These are phyloP conservation scores for Pachliopta kotzebuea DNA, from an alignment of 2,888 invertebrate species.

Conservation along the genomic window DNA sequence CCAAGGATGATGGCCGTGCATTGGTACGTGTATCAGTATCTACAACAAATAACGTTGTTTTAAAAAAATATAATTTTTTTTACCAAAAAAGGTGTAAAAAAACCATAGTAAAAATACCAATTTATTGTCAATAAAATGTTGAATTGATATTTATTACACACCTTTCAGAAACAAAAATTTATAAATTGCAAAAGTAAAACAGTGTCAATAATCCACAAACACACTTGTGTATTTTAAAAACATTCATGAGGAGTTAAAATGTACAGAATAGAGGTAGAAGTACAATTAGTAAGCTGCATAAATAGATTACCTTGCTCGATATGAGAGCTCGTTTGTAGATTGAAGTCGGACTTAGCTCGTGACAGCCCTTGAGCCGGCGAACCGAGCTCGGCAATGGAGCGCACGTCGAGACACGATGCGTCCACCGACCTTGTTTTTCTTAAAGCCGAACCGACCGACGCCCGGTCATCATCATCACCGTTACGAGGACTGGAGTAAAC, in stretches of 20 bases:
- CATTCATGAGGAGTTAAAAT: too few relatives aligned
- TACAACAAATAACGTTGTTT: slow-evolving; percentile 32
- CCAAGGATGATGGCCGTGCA: slow-evolving; percentile 84
- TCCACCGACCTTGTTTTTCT: slow-evolving; percentile 94
- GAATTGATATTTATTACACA: too few relatives aligned
- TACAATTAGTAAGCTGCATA: too few relatives aligned
- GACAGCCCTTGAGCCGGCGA: slow-evolving; percentile 84
- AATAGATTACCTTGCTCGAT: slow-evolving; percentile 82
- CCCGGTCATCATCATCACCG: slow-evolving; percentile 86
- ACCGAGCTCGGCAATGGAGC: slow-evolving; percentile 84
- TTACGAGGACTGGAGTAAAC: slow-evolving; percentile 83
- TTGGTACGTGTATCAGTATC: slow-evolving; percentile 60
- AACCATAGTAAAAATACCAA: too few relatives aligned
- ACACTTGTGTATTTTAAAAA: too few relatives aligned
- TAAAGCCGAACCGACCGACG: slow-evolving; percentile 88
- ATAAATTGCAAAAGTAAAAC: too few relatives aligned
- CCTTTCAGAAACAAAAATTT: too few relatives aligned
- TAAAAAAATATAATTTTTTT: too few relatives aligned
- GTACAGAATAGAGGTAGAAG: too few relatives aligned
- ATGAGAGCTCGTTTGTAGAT: slow-evolving; percentile 87
- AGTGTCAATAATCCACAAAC: too few relatives aligned
- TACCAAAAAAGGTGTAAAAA: too few relatives aligned
- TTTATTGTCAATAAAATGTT: too few relatives aligned
- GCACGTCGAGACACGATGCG: slow-evolving; percentile 91
- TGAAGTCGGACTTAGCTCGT: slow-evolving; percentile 93